phyloP scores from a whole-genome alignment of 1,140 invertebrate species.

The Meloidogyne hapla region DNA sequence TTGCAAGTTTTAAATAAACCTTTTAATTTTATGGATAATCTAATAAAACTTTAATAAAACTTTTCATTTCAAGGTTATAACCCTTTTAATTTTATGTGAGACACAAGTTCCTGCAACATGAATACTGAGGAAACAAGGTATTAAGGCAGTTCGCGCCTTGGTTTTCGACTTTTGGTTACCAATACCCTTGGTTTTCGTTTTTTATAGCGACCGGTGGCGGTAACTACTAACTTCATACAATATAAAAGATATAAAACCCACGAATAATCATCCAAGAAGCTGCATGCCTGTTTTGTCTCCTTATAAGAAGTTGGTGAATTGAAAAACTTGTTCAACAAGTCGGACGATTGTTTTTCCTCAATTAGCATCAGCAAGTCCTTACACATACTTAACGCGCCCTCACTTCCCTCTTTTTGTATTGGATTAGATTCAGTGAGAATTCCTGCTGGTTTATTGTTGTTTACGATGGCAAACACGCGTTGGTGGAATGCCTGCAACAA shows the following conservation, averaged over 20 bases:
- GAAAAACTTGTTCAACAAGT: slow-evolving; percentile 12
- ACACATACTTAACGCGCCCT: slow-evolving; percentile 10
- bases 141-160: too few relatives aligned
- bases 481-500: slow-evolving; percentile 20
- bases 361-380: slow-evolving; percentile 7
- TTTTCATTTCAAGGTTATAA: too few relatives aligned
- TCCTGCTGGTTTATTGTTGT: neutral
- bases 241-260: neutral
- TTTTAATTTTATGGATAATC: too few relatives aligned
- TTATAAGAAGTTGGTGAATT: slow-evolving; percentile 9
- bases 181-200: too few relatives aligned
- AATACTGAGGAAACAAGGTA: too few relatives aligned
- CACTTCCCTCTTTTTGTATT: neutral
- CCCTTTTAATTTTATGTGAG: too few relatives aligned
- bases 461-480: slow-evolving; percentile 13
- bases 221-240: too few relatives aligned
- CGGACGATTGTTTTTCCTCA: slow-evolving; percentile 7
- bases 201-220: too few relatives aligned
- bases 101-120: too few relatives aligned
- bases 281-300: slow-evolving; percentile 9
- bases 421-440: neutral
- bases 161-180: too few relatives aligned
- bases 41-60: too few relatives aligned
- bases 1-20: too few relatives aligned
- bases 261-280: slow-evolving; percentile 6